Evolutionary conservation across 2,797 vertebrate species (phyloP), one percentile per base, ranked within the genome.

Genomic region (Orestias chungarensis): DNA sequence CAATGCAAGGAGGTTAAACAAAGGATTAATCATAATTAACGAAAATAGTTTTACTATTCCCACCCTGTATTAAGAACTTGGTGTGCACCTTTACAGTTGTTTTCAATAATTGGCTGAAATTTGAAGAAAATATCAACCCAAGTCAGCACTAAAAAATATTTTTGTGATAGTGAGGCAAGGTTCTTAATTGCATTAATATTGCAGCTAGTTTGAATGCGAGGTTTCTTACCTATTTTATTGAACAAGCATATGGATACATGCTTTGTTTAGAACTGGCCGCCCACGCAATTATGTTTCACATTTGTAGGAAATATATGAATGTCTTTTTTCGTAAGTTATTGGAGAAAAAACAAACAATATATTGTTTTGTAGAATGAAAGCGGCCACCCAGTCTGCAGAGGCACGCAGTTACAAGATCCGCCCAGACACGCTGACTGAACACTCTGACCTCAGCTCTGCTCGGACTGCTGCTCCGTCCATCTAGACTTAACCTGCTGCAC

Each of bases 21-120:
- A 88, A 90, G 75, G 87, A 93, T 93, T 91, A 91, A 91, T 91
- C 88, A 91, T 84, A 91, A 92, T 93, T 92, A 92, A 92, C 90
- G 88, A 88, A 91, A 90, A 81, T 88, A 88, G 33, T 90, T 90
- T 90, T 90, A 90, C 85, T 87, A 88, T 88, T 66, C 75, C 72
- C n/a, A n/a, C n/a, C n/a, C n/a, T 81, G 81, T 88, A 91, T 88
- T 91, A 89, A 91, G 90, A 83, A 87, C 87, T 90, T 86, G 86
- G 84, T 85, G 89, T 62, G 81, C 91, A 91, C 91, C 87, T 92
- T 92, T 92, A 83, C 84, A 90, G 86, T 88, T 90, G 85, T 91
- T 91, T 91, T 81, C 83, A 79, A 78, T 86, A 82, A 90, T 89
- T 91, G 83, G 71, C 69, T 74, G 77, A 91, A 89, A 88, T 90